A percentile compares a stretch with the other conserved stretches of the same genome.
Evolutionary conservation across 1,140 invertebrate species (phyloP).

Genomic region (Drosophila watanabei): DNA sequence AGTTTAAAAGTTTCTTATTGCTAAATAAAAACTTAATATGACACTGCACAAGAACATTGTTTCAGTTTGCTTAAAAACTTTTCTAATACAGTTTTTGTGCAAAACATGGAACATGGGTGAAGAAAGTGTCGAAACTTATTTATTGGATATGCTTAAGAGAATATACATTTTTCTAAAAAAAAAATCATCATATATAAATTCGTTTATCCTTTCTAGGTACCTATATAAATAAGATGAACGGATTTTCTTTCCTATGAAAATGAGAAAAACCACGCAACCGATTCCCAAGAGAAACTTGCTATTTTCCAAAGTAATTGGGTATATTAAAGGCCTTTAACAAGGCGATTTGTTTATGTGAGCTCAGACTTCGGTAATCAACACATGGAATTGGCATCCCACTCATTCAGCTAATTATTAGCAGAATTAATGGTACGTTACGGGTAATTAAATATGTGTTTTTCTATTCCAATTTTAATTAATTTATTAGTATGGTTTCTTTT

Average conservation of each 20-base stretch:
- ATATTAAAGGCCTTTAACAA: constrained; percentile 14
- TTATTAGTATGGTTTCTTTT: background rate
- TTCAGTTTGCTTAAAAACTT: constrained; percentile 4
- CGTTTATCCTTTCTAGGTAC: background rate
- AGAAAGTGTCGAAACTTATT: background rate
- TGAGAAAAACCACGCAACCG: background rate
- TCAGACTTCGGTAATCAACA: constrained; percentile 5
- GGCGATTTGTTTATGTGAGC: constrained; percentile 43
- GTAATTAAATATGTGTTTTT: background rate
- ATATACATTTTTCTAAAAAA: background rate
- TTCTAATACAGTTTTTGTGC: constrained; percentile 3
- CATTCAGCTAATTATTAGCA: constrained; percentile 4
- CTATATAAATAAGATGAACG: too few relatives aligned
- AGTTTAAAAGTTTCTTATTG: background rate
- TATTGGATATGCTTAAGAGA: background rate
- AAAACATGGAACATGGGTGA: background rate
- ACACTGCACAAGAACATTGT: background rate
- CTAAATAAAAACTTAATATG: background rate
- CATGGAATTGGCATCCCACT: background rate
- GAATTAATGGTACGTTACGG: background rate
- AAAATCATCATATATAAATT: background rate
- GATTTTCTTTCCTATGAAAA: background rate
- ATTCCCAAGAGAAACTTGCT: constrained; percentile 4
- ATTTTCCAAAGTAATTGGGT: background rate
- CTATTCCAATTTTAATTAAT: background rate